Base-by-base conservation (phyloP, 2,113 vertebrate species). In the Raphicerus campestris region DNA sequence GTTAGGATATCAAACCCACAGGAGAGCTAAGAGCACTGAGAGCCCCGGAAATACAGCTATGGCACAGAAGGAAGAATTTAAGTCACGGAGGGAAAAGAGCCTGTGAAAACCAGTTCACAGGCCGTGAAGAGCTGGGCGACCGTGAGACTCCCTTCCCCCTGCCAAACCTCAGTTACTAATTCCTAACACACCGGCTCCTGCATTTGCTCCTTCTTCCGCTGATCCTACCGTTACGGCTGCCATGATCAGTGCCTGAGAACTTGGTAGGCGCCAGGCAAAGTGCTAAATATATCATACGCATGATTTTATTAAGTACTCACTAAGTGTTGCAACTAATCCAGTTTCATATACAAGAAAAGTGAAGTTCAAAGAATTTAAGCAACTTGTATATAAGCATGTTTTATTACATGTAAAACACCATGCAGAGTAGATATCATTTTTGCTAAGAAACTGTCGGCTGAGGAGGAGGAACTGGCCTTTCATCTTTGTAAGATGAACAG, bases 381-480 rank as follows among this genome's bases (percentile, higher is more conserved):
- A 70, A 28, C 32, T 42, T 77, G 28, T 39, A 60, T 49, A 3
- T 35, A 51, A 51, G 85, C 15, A n/a, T 47, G 49, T 51, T 81
- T 89, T 66, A 88, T 73, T 35, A 85, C 51, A 53, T 51, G 22
- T 75, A 49, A 94, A 56, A 58, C 22, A 53, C 51, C 53, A 58
- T 14, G 58, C 10, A 16, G 6, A 28, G 58, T n/a, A 66, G 60
- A 17, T 56, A 70, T 9, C 49, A 28, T 75, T 75, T 63, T 92
- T 78, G 85, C 28, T 82, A 85, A 95, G 89, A 87, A 82, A 56
- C 66, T 66, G 45, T 80, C 75, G 83, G 90, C 94, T 58, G 3
- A 93, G 45, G n/a, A 95, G 77, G 60, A 97, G 32, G 63, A 94
- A 94, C 26, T 96, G 96, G 93, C 93, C 98, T 98, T 96, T 98